phyloP scores from a whole-genome alignment of 92 coral and sea anemone species.

The Chrysogorgia sp. region DNA sequence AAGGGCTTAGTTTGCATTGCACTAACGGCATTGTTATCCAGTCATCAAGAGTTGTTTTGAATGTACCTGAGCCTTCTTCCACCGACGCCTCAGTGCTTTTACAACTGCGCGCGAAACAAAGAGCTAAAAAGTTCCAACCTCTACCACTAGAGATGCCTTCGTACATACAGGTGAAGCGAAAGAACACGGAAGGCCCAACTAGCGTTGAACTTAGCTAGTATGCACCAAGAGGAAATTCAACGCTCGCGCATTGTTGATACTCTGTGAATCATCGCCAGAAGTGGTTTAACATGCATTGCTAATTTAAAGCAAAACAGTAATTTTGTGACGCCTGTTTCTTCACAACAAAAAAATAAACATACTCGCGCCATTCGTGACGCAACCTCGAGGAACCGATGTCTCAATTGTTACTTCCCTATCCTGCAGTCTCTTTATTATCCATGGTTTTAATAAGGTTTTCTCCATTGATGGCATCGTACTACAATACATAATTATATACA shows the following conservation, averaged over 20 bases:
- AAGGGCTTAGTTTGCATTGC: slow-evolving; percentile 27
- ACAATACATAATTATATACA: no score
- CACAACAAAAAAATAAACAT: no score
- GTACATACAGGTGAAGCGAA: slow-evolving; percentile 8
- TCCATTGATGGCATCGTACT: no score
- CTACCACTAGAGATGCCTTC: background rate
- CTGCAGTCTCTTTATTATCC: no score
- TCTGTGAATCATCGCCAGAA: background rate
- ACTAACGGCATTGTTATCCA: slow-evolving; percentile 26
- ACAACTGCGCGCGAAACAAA: background rate
- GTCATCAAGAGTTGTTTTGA: background rate
- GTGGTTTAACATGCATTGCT: no score
- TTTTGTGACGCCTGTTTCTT: no score
- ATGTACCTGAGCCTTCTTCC: background rate
- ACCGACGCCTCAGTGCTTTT: background rate
- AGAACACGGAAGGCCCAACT: background rate
- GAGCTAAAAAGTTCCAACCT: background rate
- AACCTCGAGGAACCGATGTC: no score
- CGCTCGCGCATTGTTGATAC: background rate
- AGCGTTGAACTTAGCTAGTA: slow-evolving; percentile 13
- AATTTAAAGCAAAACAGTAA: no score
- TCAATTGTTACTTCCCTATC: no score
- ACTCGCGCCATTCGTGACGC: no score
- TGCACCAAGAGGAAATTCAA: slow-evolving; percentile 1
- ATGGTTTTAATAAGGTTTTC: no score